Percentiles rank a stretch among this genome's conserved stretches.
phyloP scores from a whole-genome alignment of 2,113 vertebrate species.

The Corvus moneduloides region DNA sequence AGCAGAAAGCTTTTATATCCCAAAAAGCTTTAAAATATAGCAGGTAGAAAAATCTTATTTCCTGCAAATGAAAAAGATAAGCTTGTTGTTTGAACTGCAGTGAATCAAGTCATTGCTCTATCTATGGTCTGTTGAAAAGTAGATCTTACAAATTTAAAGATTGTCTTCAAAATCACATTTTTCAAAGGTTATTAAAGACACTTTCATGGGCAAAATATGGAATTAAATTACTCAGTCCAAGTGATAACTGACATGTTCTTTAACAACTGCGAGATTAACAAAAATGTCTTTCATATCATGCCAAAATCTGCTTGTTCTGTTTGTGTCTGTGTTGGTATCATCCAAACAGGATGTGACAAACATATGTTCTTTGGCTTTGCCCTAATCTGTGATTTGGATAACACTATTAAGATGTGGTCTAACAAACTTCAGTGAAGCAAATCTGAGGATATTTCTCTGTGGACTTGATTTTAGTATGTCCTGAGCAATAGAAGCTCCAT shows the following conservation, averaged over 20 bases:
- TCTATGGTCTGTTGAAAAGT: not conserved
- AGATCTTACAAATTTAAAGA: not conserved
- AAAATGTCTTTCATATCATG: not conserved
- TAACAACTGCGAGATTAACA: not conserved
- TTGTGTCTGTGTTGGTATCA: not conserved
- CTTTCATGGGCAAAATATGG: not conserved
- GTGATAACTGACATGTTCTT: not conserved
- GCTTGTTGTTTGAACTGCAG: not conserved
- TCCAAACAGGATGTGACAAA: slow-evolving; percentile 38
- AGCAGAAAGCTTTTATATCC: not conserved
- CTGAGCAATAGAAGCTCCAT: not conserved
- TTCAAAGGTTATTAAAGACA: not conserved
- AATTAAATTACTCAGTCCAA: not conserved
- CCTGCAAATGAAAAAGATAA: not conserved
- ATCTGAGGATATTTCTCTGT: not conserved
- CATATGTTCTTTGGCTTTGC: slow-evolving; percentile 4
- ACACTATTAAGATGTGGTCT: not conserved
- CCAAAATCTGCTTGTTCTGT: slow-evolving; percentile 26
- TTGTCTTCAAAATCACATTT: not conserved
- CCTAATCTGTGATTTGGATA: slow-evolving; percentile 10
- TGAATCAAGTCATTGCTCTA: not conserved
- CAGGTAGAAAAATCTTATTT: slow-evolving; percentile 12
- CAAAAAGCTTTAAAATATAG: slow-evolving; percentile 11
- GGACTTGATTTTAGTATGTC: not conserved
- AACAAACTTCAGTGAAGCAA: not conserved